Conservation (phyloP, 2,797 vertebrate genomes). For the Dendrocincla fuliginosa region DNA sequence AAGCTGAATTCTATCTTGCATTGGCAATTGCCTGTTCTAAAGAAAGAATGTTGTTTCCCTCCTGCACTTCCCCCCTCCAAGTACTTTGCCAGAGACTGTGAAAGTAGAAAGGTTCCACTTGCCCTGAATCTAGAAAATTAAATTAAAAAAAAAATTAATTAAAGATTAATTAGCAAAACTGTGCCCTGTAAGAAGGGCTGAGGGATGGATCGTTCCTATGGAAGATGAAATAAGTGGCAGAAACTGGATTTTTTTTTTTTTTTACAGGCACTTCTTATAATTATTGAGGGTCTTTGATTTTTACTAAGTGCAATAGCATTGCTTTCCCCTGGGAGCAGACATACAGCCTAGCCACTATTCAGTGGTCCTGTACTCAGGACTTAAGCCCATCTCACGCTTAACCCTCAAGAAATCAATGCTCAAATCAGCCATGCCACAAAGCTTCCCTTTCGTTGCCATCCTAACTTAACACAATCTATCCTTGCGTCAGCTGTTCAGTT, state of each 20-base stretch:
- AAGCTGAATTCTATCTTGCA: slow-evolving; percentile 34
- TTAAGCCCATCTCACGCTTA: background rate
- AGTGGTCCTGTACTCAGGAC: background rate
- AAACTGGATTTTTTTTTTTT: background rate
- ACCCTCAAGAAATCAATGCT: background rate
- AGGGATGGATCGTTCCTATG: rapidly evolving
- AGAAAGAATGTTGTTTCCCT: slow-evolving; percentile 22
- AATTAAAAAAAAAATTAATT: no score
- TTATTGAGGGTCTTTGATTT: background rate
- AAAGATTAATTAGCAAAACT: background rate
- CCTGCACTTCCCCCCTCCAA: background rate
- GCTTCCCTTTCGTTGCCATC: background rate
- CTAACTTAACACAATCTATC: background rate
- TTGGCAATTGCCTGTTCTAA: slow-evolving; percentile 26
- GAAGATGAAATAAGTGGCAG: background rate
- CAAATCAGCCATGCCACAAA: background rate
- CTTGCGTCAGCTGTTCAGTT: background rate
- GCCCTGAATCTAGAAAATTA: background rate
- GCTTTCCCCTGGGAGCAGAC: background rate
- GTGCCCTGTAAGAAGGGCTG: background rate
- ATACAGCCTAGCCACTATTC: background rate
- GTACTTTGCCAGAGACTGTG: background rate
- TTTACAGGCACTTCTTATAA: background rate
- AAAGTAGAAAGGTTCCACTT: background rate
- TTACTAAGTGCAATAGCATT: background rate